phyloP scores from a whole-genome alignment of 2,797 vertebrate species.

The Graptemys geographica region DNA sequence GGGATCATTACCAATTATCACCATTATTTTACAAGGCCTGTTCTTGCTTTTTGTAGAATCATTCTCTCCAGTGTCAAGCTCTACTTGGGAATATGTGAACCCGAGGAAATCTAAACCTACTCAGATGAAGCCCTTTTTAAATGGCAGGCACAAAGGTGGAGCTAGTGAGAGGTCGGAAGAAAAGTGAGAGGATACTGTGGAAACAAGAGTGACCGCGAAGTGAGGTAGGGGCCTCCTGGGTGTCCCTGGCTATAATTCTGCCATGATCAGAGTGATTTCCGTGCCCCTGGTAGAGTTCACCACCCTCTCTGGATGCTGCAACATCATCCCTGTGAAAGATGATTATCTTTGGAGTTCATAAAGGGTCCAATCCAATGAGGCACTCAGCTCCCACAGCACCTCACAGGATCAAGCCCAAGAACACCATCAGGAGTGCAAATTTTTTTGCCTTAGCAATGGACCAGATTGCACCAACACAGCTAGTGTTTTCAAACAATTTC shows the following conservation, averaged over 20 bases:
- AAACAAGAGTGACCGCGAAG: too few species aligned
- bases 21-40: neutral
- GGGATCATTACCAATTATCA: neutral
- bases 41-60: neutral
- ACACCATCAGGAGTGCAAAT: neutral
- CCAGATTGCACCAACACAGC: neutral
- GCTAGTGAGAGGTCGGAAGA: neutral
- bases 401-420: neutral
- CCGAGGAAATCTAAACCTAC: neutral
- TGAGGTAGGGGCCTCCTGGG: neutral
- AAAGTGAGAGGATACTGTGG: neutral
- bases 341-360: neutral
- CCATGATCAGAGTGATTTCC: neutral
- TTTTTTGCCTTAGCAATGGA: neutral
- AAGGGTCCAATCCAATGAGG: neutral
- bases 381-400: neutral
- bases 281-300: neutral
- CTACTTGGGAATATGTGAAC: neutral
- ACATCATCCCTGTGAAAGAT: neutral
- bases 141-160: neutral
- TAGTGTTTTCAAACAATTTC: neutral
- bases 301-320: neutral
- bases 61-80: rapidly evolving
- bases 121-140: neutral
- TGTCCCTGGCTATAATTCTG: neutral